Evolutionary conservation across 2,888 invertebrate species (phyloP).

Genomic region (Troides aeacus): DNA sequence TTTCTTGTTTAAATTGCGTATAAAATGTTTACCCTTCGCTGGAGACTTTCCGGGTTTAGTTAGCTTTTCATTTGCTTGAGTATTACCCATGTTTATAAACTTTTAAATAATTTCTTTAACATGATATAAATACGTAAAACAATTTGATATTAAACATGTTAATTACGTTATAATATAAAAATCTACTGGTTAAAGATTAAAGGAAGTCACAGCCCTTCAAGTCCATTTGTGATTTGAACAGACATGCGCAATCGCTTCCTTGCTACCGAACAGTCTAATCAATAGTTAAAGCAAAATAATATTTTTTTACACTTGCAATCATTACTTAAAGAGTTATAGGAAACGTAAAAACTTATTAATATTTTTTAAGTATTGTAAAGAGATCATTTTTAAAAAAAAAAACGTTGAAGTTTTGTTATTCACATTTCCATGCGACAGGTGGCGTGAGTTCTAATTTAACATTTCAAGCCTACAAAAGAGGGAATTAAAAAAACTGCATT

Average conservation of each 20-base stretch:
- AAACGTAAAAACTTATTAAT: neutral
- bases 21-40: conserved; percentile 79
- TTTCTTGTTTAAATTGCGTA: conserved; percentile 73
- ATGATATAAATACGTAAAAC: conserved; percentile 5
- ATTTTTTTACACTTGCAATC: neutral
- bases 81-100: conserved; percentile 73
- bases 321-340: neutral
- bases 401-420: neutral
- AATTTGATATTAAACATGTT: conserved; percentile 6
- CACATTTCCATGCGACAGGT: conserved; percentile 11
- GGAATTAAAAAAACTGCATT: neutral
- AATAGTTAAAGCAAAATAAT: conserved; percentile 8
- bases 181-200: conserved; percentile 31
- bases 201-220: conserved; percentile 55
- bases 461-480: neutral
- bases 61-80: conserved; percentile 75
- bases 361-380: neutral
- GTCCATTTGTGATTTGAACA: conserved; percentile 17
- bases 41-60: conserved; percentile 77
- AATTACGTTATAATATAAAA: conserved; percentile 27
- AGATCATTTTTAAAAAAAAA: neutral
- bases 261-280: conserved; percentile 11
- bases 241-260: conserved; percentile 28
- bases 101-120: conserved; percentile 5
- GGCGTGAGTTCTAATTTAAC: conserved; percentile 12